Conservation (phyloP, 2,888 invertebrate species). For the Heliconius erato region DNA sequence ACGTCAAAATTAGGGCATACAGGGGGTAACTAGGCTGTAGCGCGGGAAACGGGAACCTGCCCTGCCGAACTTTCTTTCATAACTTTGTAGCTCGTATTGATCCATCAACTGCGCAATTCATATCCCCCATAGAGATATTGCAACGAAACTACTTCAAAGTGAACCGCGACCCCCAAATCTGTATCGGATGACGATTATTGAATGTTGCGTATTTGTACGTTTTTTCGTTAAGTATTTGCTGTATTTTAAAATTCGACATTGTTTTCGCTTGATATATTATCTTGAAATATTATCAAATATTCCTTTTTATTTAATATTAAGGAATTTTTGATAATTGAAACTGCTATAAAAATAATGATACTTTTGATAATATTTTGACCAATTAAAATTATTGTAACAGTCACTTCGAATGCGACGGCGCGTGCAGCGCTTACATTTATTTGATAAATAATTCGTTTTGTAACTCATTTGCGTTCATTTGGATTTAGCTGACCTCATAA, state of each 20-base stretch:
- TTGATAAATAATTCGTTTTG: conserved; percentile 16
- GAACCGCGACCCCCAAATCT: conserved; percentile 45
- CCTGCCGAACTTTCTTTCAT: conserved; percentile 85
- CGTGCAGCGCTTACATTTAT: conserved; percentile 16
- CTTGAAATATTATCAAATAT: not conserved
- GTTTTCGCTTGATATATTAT: not conserved
- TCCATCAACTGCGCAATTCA: conserved; percentile 85
- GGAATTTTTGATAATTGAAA: too few relatives aligned
- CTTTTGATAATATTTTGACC: not conserved
- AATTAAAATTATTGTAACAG: not conserved
- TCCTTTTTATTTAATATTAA: not conserved
- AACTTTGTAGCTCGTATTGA: conserved; percentile 84
- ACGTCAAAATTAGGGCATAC: conserved; percentile 85
- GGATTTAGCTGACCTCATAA: conserved; percentile 28
- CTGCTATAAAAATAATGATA: not conserved
- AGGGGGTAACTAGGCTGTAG: conserved; percentile 84
- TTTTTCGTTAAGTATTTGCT: not conserved
- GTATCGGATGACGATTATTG: conserved; percentile 40
- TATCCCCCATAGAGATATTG: conserved; percentile 66
- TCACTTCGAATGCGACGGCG: not conserved
- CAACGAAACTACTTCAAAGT: conserved; percentile 57
- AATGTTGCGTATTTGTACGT: conserved; percentile 28
- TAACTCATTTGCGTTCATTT: conserved; percentile 13
- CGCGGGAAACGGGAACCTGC: conserved; percentile 78
- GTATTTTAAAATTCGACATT: not conserved